Evolutionary conservation across 2,888 invertebrate genomes (phyloP), one percentile per base, ranked within the genome.

Genomic region (Philaethria dido): DNA sequence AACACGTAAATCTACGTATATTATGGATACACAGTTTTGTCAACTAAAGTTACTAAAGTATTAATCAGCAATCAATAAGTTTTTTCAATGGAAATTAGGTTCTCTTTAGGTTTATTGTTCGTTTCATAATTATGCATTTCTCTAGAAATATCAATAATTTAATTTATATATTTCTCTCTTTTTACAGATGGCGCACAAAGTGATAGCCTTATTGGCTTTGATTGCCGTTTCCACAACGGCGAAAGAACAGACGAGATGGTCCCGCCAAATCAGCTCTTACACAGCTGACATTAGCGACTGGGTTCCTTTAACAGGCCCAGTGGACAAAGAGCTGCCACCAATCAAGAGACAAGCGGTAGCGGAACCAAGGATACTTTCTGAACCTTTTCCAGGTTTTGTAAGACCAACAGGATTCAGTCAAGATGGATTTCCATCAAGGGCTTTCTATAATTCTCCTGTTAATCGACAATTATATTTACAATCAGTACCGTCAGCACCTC

Each of bases 191-290:
- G 83, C 85, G 83, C 84, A 83, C 80, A 80, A 80, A 73, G 77
- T 75, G 72, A 79, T 87, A 72, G 80, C 83, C 74, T 83, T 83
- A 75, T 75, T 88, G 67, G 73, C 83, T 69, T 69, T 81, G 47
- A 73, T 89, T 67, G 77, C 87, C 44, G 80, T 81, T 33, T 73
- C 79, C 68, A 78, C 82, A 64, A 77, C 84, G 64, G 80, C 79
- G 13, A 83, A 82, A 69, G 85, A 85, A 47, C 86, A 86, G 72
- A 76, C 84, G n/a, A 82, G 92, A 80, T 92, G 92, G 92, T 92
- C 92, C 18, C 84, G 92, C 13, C 92, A 92, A 73, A 88, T 92
- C 80, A 91, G 91, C 80, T 83, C 90, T 6, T 91, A 92, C 76
- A 92, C 88, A 36, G 81, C 92, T 22, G 92, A 91, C 71, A 87